Evolutionary conservation across 2,797 vertebrate genomes (phyloP).

Genomic region (Anguilla pacifica): DNA sequence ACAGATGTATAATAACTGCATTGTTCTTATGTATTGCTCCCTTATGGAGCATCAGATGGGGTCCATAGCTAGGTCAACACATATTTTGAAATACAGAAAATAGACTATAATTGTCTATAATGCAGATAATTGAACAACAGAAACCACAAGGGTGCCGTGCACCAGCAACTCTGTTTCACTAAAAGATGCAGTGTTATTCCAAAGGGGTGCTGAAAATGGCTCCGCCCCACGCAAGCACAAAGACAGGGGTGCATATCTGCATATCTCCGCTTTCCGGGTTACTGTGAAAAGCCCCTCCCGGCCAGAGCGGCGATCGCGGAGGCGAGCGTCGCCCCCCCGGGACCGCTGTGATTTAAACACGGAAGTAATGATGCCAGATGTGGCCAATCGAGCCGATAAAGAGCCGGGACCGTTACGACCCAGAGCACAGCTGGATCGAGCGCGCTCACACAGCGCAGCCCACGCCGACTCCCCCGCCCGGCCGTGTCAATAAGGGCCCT

Average conservation of each 20-base stretch:
- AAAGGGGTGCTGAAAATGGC: background rate
- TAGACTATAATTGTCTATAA: slow-evolving; percentile 8
- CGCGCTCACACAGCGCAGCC: background rate
- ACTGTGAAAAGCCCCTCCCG: background rate
- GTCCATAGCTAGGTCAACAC: background rate
- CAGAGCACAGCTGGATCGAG: slow-evolving; percentile 62
- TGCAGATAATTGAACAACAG: background rate
- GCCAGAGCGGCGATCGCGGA: background rate
- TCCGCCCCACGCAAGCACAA: background rate
- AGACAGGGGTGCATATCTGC: background rate
- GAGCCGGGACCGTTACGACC: slow-evolving; percentile 55
- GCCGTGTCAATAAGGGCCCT: too few species aligned
- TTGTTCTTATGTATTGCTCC: background rate
- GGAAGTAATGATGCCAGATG: slow-evolving; percentile 69
- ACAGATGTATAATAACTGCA: background rate
- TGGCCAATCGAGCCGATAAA: slow-evolving; percentile 70
- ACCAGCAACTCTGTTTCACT: background rate
- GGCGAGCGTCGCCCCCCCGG: slow-evolving; percentile 12
- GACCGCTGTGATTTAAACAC: slow-evolving; percentile 50
- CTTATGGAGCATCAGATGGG: background rate
- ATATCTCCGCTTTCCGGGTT: background rate
- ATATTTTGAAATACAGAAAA: background rate
- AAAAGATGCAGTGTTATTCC: background rate
- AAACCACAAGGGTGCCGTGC: background rate
- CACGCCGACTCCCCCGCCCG: background rate